phyloP scores from a whole-genome alignment of 2,113 vertebrate genomes.

The Lampris incognitus region DNA sequence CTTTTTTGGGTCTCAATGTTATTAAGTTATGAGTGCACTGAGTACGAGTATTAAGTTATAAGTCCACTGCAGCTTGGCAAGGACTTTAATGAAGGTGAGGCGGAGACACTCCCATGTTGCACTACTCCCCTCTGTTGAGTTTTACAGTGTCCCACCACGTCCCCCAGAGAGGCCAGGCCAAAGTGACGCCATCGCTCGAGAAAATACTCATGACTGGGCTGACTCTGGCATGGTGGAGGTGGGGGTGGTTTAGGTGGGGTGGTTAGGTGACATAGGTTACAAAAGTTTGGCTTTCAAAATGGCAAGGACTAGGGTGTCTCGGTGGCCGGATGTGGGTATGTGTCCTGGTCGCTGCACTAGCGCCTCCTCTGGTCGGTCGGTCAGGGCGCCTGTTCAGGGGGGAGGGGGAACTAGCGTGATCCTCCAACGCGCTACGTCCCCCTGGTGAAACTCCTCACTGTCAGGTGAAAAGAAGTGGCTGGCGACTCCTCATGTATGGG shows the following conservation, averaged over 20 bases:
- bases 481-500: no score
- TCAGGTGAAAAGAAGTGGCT: no score
- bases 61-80: slow-evolving; percentile 75
- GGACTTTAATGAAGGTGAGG: slow-evolving; percentile 78
- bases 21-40: slow-evolving; percentile 67
- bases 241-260: slow-evolving; percentile 25
- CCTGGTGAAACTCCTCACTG: no score
- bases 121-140: slow-evolving; percentile 78
- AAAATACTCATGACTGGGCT: slow-evolving; percentile 71
- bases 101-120: slow-evolving; percentile 76
- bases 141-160: slow-evolving; percentile 79
- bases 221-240: slow-evolving; percentile 44
- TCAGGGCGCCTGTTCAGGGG: no score
- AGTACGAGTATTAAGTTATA: slow-evolving; percentile 35
- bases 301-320: slow-evolving; percentile 8
- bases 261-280: slow-evolving; percentile 49
- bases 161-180: slow-evolving; percentile 72
- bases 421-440: no score
- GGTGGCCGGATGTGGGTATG: no score
- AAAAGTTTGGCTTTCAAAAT: slow-evolving; percentile 42
- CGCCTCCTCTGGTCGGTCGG: no score
- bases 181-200: slow-evolving; percentile 73
- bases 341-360: no score
- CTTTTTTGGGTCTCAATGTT: slow-evolving; percentile 61
- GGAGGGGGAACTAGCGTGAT: no score